Evolutionary conservation across 2,888 invertebrate genomes (phyloP).

Genomic region (Cosmia trapezina): DNA sequence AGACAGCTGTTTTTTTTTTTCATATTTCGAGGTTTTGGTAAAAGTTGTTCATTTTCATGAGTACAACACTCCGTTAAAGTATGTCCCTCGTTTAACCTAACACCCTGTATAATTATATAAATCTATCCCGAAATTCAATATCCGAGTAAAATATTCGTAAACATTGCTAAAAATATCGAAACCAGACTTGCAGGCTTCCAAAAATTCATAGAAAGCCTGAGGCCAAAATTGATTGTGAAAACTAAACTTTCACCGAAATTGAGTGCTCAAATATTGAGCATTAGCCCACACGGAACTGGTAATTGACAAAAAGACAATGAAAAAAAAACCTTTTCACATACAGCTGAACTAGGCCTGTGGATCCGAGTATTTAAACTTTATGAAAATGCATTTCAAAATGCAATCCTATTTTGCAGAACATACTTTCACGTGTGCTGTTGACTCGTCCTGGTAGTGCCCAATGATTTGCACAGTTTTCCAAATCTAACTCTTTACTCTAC

Average conservation of each 20-base stretch:
- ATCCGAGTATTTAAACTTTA: background rate
- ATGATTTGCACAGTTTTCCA: background rate
- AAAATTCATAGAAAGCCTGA: constrained; percentile 2
- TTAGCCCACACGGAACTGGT: background rate
- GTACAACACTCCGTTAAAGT: too few relatives aligned
- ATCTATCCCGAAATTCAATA: background rate
- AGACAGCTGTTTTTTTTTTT: too few relatives aligned
- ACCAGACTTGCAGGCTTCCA: too few relatives aligned
- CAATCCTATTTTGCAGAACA: background rate
- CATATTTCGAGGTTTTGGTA: too few relatives aligned
- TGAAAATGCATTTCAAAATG: background rate
- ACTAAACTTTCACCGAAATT: constrained; percentile 22
- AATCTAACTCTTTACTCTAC: too few relatives aligned
- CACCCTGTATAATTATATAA: too few relatives aligned
- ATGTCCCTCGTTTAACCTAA: too few relatives aligned
- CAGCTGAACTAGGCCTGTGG: background rate
- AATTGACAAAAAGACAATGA: background rate
- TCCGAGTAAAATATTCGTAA: background rate
- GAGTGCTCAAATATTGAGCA: constrained; percentile 47
- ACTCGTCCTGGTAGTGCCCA: too few relatives aligned
- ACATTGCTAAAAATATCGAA: background rate
- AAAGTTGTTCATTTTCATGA: too few relatives aligned
- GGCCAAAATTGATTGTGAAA: constrained; percentile 22
- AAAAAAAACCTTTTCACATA: background rate
- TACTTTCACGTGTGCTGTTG: background rate